These are phyloP conservation scores for Oncorhynchus kisutch DNA, from an alignment of 2,113 vertebrate genomes.

Conservation along the genomic window DNA sequence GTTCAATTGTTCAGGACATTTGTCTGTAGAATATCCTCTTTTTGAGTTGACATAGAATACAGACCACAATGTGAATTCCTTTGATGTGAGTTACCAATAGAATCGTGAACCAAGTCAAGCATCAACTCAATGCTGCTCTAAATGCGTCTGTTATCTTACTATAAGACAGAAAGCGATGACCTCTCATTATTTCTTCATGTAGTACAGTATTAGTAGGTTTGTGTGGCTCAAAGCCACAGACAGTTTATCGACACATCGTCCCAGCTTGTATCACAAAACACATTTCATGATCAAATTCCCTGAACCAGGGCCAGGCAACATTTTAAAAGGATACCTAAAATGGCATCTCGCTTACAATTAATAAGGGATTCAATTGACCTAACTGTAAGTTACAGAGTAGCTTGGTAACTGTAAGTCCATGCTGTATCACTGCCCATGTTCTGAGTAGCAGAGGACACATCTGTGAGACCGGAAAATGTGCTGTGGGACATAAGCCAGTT, in stretches of 20 bases:
- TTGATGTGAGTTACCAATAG: not conserved
- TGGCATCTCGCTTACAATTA: slow-evolving; percentile 26
- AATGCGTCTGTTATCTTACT: not conserved
- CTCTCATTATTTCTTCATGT: not conserved
- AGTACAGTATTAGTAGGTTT: too few species aligned
- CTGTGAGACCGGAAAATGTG: slow-evolving; percentile 58
- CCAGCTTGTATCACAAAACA: not conserved
- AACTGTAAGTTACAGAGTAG: not conserved
- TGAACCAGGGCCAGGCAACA: not conserved
- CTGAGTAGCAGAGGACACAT: slow-evolving; percentile 44
- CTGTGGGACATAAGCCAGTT: slow-evolving; percentile 52
- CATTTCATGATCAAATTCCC: not conserved
- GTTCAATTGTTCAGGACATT: slow-evolving; percentile 4
- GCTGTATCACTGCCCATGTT: slow-evolving; percentile 41
- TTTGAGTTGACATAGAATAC: slow-evolving; percentile 2
- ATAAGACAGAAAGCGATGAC: not conserved
- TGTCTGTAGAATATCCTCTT: not conserved
- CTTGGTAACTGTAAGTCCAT: slow-evolving; percentile 20
- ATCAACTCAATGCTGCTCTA: not conserved
- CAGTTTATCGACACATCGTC: not conserved
- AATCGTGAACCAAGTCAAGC: not conserved
- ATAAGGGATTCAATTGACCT: slow-evolving; percentile 14
- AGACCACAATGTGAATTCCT: not conserved
- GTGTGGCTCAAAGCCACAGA: too few species aligned
- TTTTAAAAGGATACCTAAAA: not conserved